These are phyloP conservation scores for Calliopsis andreniformis DNA, from an alignment of 1,140 invertebrate genomes.

Conservation along the genomic window DNA sequence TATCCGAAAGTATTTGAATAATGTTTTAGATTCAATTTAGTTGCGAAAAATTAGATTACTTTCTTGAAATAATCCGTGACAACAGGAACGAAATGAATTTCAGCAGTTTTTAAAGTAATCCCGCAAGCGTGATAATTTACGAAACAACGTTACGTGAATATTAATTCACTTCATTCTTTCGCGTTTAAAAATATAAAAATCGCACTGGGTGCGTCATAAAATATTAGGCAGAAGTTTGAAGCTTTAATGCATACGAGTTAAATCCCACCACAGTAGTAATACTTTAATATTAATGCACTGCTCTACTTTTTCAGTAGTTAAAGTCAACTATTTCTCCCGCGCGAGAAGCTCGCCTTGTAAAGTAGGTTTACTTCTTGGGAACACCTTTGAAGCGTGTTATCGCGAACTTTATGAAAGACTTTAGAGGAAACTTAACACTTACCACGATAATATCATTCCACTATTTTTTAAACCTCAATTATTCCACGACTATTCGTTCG, in stretches of 20 bases:
- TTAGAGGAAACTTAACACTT: background rate
- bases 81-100: too few species aligned
- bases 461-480: too few species aligned
- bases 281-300: background rate
- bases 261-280: background rate
- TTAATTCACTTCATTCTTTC: too few species aligned
- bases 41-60: too few species aligned
- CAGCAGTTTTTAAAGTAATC: too few species aligned
- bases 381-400: background rate
- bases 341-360: background rate
- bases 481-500: too few species aligned
- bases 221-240: background rate
- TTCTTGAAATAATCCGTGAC: too few species aligned
- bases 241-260: background rate
- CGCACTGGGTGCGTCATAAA: background rate
- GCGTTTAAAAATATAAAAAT: background rate
- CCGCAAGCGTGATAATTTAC: too few species aligned
- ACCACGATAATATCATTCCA: too few species aligned
- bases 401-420: conserved; percentile 14
- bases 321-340: conserved; percentile 7
- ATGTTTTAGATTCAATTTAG: too few species aligned
- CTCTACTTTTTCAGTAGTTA: conserved; percentile 1
- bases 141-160: too few species aligned
- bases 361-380: conserved; percentile 14
- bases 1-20: too few species aligned